Conservation (phyloP, 2,113 vertebrate genomes). For the Sialia sialis region DNA sequence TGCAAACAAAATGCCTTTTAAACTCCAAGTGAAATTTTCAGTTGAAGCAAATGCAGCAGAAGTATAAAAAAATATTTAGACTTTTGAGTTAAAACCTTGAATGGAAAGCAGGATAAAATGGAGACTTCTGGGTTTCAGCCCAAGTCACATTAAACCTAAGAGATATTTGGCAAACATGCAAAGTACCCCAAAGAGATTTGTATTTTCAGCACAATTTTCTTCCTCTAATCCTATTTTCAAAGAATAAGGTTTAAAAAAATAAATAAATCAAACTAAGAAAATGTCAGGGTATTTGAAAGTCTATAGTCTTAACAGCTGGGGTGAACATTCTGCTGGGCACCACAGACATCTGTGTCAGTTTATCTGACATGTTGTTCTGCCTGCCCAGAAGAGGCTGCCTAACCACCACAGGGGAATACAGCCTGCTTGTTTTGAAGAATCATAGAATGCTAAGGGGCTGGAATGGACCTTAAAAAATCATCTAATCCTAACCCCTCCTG, state of each 20-base stretch:
- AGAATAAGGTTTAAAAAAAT: neutral
- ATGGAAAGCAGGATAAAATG: neutral
- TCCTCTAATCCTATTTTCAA: neutral
- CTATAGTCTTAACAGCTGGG: neutral
- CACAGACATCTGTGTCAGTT: neutral
- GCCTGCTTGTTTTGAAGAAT: neutral
- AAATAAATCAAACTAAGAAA: neutral
- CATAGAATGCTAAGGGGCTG: neutral
- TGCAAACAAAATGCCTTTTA: neutral
- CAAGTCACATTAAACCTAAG: neutral
- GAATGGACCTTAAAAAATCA: neutral
- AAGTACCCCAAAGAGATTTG: neutral
- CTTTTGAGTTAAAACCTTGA: neutral
- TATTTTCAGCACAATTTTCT: neutral
- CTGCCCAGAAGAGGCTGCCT: neutral
- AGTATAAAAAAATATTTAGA: neutral
- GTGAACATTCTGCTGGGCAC: neutral
- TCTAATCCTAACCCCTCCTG: neutral
- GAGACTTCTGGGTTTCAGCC: neutral
- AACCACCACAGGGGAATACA: neutral
- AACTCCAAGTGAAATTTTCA: neutral
- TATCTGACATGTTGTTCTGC: neutral
- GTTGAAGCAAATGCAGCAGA: neutral
- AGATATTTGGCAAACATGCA: neutral
- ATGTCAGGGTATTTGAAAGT: neutral